Base-by-base conservation (phyloP, 1,140 invertebrate species). In the Drosophila jambulina region DNA sequence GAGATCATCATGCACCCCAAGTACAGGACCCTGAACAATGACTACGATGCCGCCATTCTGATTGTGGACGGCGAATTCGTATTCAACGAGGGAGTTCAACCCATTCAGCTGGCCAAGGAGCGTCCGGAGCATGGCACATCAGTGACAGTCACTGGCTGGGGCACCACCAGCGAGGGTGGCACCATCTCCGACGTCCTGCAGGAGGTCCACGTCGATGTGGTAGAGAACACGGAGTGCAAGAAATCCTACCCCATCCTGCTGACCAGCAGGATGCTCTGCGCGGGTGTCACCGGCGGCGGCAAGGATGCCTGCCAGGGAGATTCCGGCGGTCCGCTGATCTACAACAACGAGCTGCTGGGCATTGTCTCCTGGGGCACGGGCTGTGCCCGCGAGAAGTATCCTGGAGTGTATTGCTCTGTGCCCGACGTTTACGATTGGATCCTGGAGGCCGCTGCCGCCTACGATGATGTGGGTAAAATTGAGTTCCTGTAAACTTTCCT, bases 301-400 rank as follows among this genome's bases (percentile, higher is more conserved):
- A 94, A 94, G 76, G 94, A 95, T 83, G 93, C 94, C 36, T 95
- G 94, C 70, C 94, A 94, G 56, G 92, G 91, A n/a, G 93, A 93
- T 72, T 93, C 93, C 19, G 93, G 93, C 17, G 93, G 93, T 34
- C 93, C 93, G 4, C 60, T 94, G 40, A 85, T 91, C 40, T 62
- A 64, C 21, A 72, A 92, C 17, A 92, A 92, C 42, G 65, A 93
- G 60, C 83, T 95, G 8, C 82, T 93, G 10, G 96, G 96, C 23
- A 93, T 96, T 15, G 94, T 95, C 1, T 96, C 95, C 0, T 96
- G 95, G 95, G 96, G 96, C 2, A 94, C 94, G n/a, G 95, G 95
- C 0, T 96, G 96, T 75, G 96, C 94, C 1, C 93, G 94, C 7
- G 83, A 91, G 0, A 94, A 93, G 0, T 94, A 94, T 56, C 96